phyloP scores from a whole-genome alignment of 1,140 invertebrate genomes.

The Drosophila tani region DNA sequence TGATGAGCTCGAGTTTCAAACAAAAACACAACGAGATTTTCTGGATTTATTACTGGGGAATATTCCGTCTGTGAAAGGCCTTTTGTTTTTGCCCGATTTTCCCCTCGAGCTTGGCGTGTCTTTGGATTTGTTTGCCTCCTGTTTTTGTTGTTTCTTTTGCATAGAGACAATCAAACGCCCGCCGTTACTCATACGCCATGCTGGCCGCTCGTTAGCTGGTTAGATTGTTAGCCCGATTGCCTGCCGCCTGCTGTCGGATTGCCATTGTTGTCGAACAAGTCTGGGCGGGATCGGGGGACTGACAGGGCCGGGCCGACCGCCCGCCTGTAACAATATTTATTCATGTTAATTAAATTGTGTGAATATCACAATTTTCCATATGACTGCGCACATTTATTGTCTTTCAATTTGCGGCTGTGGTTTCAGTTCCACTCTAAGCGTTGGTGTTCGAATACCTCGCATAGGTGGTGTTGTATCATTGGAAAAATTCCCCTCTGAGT shows the following conservation, averaged over 20 bases:
- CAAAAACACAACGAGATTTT: slow-evolving; percentile 77
- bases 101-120: slow-evolving; percentile 38
- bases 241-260: slow-evolving; percentile 17
- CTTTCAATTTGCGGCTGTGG: slow-evolving; percentile 83
- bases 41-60: slow-evolving; percentile 58
- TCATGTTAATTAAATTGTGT: slow-evolving; percentile 85
- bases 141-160: slow-evolving; percentile 63
- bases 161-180: slow-evolving; percentile 70
- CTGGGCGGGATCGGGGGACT: slow-evolving; percentile 28
- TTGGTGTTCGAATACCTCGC: slow-evolving; percentile 26
- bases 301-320: not conserved
- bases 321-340: slow-evolving; percentile 83
- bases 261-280: slow-evolving; percentile 49
- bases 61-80: slow-evolving; percentile 37
- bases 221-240: slow-evolving; percentile 64
- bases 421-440: slow-evolving; percentile 25
- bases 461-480: not conserved
- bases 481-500: too few species aligned
- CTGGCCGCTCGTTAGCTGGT: slow-evolving; percentile 76
- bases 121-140: slow-evolving; percentile 76
- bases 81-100: slow-evolving; percentile 58
- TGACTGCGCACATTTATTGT: slow-evolving; percentile 84
- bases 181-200: slow-evolving; percentile 74
- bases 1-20: slow-evolving; percentile 79
- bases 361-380: slow-evolving; percentile 85